Evolutionary conservation across 2,888 invertebrate species (phyloP), one percentile per base, ranked within the genome.

Genomic region (Pyrocoelia pectoralis): DNA sequence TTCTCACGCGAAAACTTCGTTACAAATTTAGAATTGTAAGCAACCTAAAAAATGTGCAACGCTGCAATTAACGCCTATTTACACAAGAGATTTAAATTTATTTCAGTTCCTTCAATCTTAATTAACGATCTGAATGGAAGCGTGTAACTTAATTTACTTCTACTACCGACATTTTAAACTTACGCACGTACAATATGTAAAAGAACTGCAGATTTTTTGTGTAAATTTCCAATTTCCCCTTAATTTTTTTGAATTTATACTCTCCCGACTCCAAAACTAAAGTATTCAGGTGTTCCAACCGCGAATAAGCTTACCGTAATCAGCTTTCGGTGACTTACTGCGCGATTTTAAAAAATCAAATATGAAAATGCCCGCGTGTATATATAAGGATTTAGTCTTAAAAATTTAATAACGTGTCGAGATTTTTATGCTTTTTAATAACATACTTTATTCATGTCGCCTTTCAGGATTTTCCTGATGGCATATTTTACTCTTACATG

Each of bases 321-420:
- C 71, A 67, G 74, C 74, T 75, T 75, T 74, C 51, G 60, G 68
- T 76, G 75, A 77, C 77, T 77, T 76, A 77, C 74, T 74, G 68
- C 71, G 74, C 72, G 74, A 69, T 73, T 70, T 69, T 33, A 33
- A 70, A 73, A 70, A 73, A 75, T 75, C 70, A 74, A 76, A 74
- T 73, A 73, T 74, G 74, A 72, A 73, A 74, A 73, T 69, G 72
- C 68, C 71, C 71, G 74, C 24, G 24, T 24, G 24, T 71, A 73
- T 74, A 74, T 33, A 33, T 73, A 73, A 71, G 71, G 70, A 71
- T 70, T 71, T 67, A 64, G 66, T 62, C 68, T 71, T 73, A 66
- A 72, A 74, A 73, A 72, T 75, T 75, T 75, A 75, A 76, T 75
- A 73, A 74, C 73, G 70, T 72, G 74, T 73, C 70, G 73, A 72